A percentile compares a stretch with the other conserved stretches of the same genome.
phyloP scores from a whole-genome alignment of 2,113 vertebrate species.

The Thymallus thymallus region DNA sequence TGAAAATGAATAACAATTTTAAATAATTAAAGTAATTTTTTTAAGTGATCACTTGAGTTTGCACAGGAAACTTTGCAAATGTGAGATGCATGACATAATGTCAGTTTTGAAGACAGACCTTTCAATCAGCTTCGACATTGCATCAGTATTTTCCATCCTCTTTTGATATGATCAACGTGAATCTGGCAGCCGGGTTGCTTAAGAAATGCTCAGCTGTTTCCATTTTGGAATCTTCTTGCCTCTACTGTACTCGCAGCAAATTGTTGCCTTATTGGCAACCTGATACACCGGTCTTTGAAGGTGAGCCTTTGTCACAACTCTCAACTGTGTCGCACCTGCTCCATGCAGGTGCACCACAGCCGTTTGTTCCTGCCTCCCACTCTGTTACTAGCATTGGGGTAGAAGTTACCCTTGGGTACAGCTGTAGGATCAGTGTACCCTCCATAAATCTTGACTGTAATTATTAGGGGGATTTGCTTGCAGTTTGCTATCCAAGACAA shows the following conservation, averaged over 20 bases:
- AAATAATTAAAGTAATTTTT: too few species aligned
- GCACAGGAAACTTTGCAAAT: too few species aligned
- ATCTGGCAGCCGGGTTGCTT: background rate
- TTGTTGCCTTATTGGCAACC: background rate
- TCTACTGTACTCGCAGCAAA: background rate
- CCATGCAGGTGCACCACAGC: background rate
- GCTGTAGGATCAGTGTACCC: background rate
- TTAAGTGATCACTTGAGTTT: too few species aligned
- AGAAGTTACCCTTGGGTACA: background rate
- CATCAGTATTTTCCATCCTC: too few species aligned
- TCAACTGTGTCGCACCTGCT: background rate
- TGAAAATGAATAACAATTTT: too few species aligned
- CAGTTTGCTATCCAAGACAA: too few species aligned
- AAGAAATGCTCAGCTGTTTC: background rate
- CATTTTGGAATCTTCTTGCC: background rate
- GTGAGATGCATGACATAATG: too few species aligned
- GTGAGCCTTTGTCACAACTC: background rate
- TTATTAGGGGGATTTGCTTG: too few species aligned
- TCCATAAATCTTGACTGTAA: too few species aligned
- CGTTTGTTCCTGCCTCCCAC: background rate
- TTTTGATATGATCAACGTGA: too few species aligned
- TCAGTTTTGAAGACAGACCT: too few species aligned
- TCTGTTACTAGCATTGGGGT: background rate
- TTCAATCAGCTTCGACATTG: too few species aligned
- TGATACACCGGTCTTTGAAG: background rate